phyloP scores from a whole-genome alignment of 2,113 vertebrate genomes.

The Chloropsis hardwickii region DNA sequence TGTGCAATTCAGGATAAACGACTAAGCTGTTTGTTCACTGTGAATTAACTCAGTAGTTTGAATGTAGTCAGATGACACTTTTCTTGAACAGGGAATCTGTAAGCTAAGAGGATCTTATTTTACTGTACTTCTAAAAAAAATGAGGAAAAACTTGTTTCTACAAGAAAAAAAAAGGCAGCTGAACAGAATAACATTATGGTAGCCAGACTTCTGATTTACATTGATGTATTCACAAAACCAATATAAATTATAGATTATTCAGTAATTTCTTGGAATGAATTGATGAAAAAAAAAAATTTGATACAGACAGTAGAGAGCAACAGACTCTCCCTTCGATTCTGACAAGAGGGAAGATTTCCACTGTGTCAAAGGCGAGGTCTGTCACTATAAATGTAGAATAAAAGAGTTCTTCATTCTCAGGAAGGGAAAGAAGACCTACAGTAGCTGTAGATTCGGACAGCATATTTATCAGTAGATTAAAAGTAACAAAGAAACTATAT shows the following conservation, averaged over 20 bases:
- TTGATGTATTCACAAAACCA: neutral
- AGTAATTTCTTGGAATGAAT: neutral
- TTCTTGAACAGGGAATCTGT: neutral
- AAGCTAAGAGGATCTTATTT: neutral
- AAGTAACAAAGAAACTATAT: neutral
- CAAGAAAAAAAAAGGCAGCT: neutral
- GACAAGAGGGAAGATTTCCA: neutral
- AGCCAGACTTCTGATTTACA: neutral
- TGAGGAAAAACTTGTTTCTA: neutral
- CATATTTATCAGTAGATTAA: neutral
- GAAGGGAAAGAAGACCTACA: neutral
- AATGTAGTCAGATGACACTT: neutral
- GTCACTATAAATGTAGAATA: neutral
- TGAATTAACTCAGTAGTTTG: neutral
- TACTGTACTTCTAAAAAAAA: neutral
- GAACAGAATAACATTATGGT: neutral
- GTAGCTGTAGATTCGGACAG: neutral
- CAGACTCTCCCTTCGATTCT: neutral
- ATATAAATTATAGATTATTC: neutral
- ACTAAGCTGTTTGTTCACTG: neutral
- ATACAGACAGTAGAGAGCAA: neutral
- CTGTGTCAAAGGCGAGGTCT: neutral
- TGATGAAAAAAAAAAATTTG: neutral
- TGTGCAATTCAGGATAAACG: neutral
- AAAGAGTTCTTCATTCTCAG: neutral